Base-by-base conservation (phyloP, 2,888 invertebrate genomes). In the Hesperia comma region DNA sequence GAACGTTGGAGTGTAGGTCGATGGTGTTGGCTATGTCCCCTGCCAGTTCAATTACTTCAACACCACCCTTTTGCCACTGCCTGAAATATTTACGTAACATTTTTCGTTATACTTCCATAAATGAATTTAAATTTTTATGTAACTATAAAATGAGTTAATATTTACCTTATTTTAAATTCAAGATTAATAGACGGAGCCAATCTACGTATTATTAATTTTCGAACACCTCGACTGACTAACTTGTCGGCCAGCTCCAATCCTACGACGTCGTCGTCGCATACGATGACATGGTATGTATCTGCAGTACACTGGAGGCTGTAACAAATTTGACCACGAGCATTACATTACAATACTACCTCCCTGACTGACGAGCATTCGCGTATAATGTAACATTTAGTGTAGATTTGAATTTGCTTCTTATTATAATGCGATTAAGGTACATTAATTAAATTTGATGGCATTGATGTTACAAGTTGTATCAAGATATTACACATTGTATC, bases 221-320 rank as follows among this genome's bases (percentile, higher is more conserved):
- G 78, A 2, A 82, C 85, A 0, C 87, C 87, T 6, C 80, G 77
- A 2, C 68, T 70, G 1, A 85, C 73, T 10, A 87, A 70, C 54
- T 73, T 76, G 3, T 83, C 78, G 0, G 77, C 78, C 2, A 86
- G 46, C 15, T 79, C 77, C 0, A 83, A 41, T 0, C 79, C 81
- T 7, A 80, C 71, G 1, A 66, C 19, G 14, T 77, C 76, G 0
- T 79, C 73, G 40, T 81, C 79, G 55, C 80, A 75, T 2, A 86
- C 5, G 2, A 86, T 61, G 0, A 79, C 19, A 26, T 79, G 75
- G 32, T 60, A 21, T 8, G 55, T 37, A 12, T 71, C 57, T 8
- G 70, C 4, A 5, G 68, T 41, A 41, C 68, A 68, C 40, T 56
- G 67, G 7, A 69, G 54, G 17, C 68, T 67, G 51, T 15, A 69